phyloP scores from a whole-genome alignment of 2,888 invertebrate genomes.

The Drosophila prostipennis region DNA sequence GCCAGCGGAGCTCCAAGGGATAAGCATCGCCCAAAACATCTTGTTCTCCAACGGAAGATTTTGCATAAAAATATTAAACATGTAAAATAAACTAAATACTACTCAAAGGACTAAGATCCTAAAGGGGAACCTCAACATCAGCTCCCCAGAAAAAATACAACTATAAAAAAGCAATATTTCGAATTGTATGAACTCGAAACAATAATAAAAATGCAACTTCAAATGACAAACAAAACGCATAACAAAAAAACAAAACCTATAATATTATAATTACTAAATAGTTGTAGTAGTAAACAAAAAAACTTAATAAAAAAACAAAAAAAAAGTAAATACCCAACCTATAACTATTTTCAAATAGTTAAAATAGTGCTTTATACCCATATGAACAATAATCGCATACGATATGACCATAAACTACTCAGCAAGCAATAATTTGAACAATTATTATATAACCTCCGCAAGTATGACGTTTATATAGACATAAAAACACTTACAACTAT shows the following conservation, averaged over 20 bases:
- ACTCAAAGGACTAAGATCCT: slow-evolving; percentile 1
- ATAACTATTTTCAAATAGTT: slow-evolving; percentile 24
- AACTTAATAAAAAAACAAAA: background rate
- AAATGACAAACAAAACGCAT: background rate
- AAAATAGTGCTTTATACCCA: slow-evolving; percentile 22
- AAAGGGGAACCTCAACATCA: background rate
- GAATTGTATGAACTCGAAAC: background rate
- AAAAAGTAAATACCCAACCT: background rate
- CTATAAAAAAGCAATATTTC: background rate
- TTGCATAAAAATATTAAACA: slow-evolving; percentile 1
- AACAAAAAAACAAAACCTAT: too few relatives aligned
- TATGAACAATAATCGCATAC: slow-evolving; percentile 27
- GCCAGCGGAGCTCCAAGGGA: slow-evolving; percentile 69
- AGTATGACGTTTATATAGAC: slow-evolving; percentile 4
- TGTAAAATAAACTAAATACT: slow-evolving; percentile 18
- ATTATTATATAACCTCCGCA: slow-evolving; percentile 18
- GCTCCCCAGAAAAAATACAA: background rate
- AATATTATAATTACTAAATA: background rate
- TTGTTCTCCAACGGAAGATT: background rate
- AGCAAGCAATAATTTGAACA: slow-evolving; percentile 21
- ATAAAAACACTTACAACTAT: slow-evolving; percentile 26
- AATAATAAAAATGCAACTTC: background rate
- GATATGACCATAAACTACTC: slow-evolving; percentile 18
- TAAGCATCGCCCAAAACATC: slow-evolving; percentile 56
- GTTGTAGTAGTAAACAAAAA: background rate